phyloP scores from a whole-genome alignment of 2,797 vertebrate genomes.

The Labeo calbasu region DNA sequence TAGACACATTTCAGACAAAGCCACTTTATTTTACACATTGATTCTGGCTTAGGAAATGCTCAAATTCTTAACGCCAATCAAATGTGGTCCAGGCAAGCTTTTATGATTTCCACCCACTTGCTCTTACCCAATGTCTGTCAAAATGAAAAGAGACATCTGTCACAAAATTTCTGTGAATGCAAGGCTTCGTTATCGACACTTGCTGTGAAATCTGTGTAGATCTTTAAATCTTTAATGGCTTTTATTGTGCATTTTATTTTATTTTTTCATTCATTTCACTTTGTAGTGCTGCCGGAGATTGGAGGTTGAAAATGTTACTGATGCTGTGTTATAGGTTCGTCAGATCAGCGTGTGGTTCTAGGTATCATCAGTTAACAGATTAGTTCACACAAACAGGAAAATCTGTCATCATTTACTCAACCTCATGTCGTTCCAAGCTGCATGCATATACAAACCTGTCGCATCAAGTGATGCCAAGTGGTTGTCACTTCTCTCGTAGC shows the following conservation, averaged over 20 bases:
- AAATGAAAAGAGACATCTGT: slow-evolving; percentile 40
- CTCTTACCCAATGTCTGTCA: slow-evolving; percentile 2
- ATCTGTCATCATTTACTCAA: neutral
- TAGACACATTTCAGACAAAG: slow-evolving; percentile 6
- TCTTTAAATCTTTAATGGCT: neutral
- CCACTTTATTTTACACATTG: slow-evolving; percentile 9
- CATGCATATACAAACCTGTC: neutral
- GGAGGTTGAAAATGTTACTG: neutral
- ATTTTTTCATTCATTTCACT: neutral
- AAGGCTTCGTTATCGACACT: neutral
- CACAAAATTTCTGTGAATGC: slow-evolving; percentile 20
- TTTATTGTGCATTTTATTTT: neutral
- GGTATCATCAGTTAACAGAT: neutral
- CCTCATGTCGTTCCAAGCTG: neutral
- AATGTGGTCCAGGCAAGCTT: neutral
- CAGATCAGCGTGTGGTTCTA: neutral
- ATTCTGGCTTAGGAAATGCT: slow-evolving; percentile 8
- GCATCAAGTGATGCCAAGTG: neutral
- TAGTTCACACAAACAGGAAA: neutral
- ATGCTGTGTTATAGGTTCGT: neutral
- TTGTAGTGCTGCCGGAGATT: neutral
- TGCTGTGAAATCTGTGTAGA: neutral
- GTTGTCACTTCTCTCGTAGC: neutral
- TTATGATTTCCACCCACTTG: slow-evolving; percentile 32
- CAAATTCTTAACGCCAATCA: slow-evolving; percentile 13